Evolutionary conservation across 2,113 vertebrate genomes (phyloP), one percentile per base, ranked within the genome.

Genomic region (Gasterosteus aculeatus): DNA sequence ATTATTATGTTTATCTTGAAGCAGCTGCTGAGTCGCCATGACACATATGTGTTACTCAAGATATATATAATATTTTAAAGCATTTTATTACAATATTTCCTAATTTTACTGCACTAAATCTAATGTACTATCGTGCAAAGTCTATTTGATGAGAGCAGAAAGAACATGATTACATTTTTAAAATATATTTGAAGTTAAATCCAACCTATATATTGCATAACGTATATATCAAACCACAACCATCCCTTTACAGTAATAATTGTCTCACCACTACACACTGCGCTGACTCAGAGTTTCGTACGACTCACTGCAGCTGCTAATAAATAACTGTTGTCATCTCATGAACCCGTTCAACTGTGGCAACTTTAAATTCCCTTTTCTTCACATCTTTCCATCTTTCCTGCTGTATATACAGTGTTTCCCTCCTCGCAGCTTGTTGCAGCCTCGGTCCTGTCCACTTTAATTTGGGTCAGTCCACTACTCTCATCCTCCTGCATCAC

Each of bases 261-360:
- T 29, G 12, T n/a, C 8, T 7, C 18, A 47, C 31, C 33, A 41
- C 61, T 19, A 8, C 60, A 22, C 47, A 51, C 35, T 33, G 63
- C 72, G 15, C 62, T 46, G 10, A 61, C 53, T 39, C 59, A 38
- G 53, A 58, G 61, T 39, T 59, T 22, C 18, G 65, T 51, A 38
- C 19, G 35, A 59, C 60, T 70, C 84, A 47, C 65, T 69, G 67
- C 74, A 53, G 73, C 75, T 70, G 0, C 19, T 70, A 74, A 84
- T 68, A 12, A 54, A 3, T 63, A 60, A 39, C 22, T 61, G 74
- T 0, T 59, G 19, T 73, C 77, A 69, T 81, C 62, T 46, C 44
- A 29, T 60, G 0, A 76, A 77, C 80, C 51, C 41, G 1, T 0
- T 81, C 64, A 83, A 79, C 84, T 75, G 66, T 47, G 31, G 10